Conservation (phyloP, 1,140 invertebrate species). For the Wiebesia pumilae region DNA sequence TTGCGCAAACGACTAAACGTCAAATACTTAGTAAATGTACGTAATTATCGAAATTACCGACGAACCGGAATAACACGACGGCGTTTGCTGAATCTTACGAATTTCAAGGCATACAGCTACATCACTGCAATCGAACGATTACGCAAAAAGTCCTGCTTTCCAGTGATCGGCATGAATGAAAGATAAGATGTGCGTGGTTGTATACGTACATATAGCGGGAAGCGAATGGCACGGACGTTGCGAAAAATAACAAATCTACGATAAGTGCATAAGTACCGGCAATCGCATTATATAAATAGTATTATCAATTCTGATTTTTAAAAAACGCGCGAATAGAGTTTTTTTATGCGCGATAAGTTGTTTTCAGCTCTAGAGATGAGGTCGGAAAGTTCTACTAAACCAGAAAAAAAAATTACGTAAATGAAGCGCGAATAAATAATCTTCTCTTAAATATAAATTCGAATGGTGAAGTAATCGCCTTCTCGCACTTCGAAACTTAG, state of each 20-base stretch:
- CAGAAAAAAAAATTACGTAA: not conserved
- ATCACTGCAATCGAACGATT: slow-evolving; percentile 26
- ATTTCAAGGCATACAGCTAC: not conserved
- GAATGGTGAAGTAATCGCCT: no score
- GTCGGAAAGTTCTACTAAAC: not conserved
- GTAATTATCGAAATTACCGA: no score
- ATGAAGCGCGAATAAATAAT: not conserved
- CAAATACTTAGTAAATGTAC: not conserved
- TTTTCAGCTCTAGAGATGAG: not conserved
- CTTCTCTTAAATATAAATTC: no score
- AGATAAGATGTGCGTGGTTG: slow-evolving; percentile 4
- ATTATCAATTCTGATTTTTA: slow-evolving; percentile 11
- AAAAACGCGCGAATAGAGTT: slow-evolving; percentile 3
- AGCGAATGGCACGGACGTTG: not conserved
- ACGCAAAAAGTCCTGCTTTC: slow-evolving; percentile 35
- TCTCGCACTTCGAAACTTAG: not conserved
- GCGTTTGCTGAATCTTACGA: not conserved
- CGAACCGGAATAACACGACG: no score
- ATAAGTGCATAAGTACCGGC: slow-evolving; percentile 2
- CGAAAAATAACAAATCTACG: slow-evolving; percentile 13
- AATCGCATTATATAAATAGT: slow-evolving; percentile 26
- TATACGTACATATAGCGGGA: not conserved
- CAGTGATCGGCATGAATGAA: slow-evolving; percentile 47
- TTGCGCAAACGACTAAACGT: not conserved
- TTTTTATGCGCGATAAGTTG: not conserved